phyloP scores from a whole-genome alignment of 2,113 vertebrate genomes.

The Physeter macrocephalus region DNA sequence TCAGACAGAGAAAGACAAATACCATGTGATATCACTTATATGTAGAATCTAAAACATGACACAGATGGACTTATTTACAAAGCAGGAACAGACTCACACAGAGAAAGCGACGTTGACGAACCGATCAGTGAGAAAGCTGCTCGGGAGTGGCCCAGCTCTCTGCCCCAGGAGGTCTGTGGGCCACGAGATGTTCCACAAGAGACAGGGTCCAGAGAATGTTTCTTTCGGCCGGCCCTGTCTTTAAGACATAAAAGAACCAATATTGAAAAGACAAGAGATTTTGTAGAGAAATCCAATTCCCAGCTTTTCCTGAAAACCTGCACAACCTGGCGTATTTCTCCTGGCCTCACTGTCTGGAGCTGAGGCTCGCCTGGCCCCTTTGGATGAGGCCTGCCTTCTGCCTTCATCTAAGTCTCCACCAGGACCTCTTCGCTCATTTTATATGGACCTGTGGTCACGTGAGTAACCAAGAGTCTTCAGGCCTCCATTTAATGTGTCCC shows the following conservation, averaged over 20 bases:
- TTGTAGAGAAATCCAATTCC: background rate
- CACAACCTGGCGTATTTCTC: background rate
- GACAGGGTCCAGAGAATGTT: rapidly evolving
- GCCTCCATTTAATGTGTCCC: rapidly evolving
- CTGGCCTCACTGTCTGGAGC: background rate
- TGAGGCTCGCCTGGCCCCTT: rapidly evolving
- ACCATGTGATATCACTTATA: too few relatives aligned
- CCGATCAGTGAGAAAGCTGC: background rate
- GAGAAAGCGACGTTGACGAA: background rate
- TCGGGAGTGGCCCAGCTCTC: background rate
- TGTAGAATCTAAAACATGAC: too few relatives aligned
- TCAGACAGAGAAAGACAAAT: too few relatives aligned
- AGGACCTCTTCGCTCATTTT: too few relatives aligned
- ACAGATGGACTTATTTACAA: too few relatives aligned
- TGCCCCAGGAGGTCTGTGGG: rapidly evolving
- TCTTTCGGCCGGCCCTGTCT: background rate
- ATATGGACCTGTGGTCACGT: rapidly evolving
- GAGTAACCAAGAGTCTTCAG: background rate
- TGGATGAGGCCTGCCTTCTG: background rate
- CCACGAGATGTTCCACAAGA: rapidly evolving
- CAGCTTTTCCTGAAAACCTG: background rate
- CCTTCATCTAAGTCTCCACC: rapidly evolving
- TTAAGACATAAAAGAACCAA: background rate
- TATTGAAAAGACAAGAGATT: background rate
- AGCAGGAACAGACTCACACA: too few relatives aligned